These are phyloP conservation scores for Mola mola DNA, from an alignment of 2,113 vertebrate genomes.

Conservation along the genomic window DNA sequence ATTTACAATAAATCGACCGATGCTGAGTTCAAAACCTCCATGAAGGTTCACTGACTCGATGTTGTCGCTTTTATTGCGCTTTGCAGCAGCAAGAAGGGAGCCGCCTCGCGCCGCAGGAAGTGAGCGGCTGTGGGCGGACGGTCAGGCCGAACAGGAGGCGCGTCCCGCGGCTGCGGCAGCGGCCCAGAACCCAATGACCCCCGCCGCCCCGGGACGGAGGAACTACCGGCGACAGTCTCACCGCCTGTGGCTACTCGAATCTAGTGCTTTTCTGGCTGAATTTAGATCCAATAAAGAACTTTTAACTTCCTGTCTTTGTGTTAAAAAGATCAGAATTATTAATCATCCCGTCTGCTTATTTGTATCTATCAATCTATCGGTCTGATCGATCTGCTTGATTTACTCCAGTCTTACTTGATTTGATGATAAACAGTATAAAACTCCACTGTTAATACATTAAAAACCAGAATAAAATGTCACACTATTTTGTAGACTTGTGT, in stretches of 20 bases:
- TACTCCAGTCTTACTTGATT: no score
- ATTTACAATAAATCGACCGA: no score
- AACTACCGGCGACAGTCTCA: conserved; percentile 20
- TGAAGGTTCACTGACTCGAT: not conserved
- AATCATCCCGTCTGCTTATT: not conserved
- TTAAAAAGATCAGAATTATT: conserved; percentile 46
- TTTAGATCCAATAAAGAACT: conserved; percentile 35
- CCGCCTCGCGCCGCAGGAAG: conserved; percentile 93
- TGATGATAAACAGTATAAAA: no score
- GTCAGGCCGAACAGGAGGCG: conserved; percentile 15
- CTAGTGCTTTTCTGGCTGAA: conserved; percentile 27
- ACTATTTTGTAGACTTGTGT: no score
- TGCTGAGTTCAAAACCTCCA: not conserved
- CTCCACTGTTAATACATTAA: no score
- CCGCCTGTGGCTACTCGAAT: conserved; percentile 21
- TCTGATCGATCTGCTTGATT: no score
- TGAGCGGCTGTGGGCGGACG: conserved; percentile 67
- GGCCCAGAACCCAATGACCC: not conserved
- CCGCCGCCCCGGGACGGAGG: not conserved
- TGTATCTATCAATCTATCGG: not conserved
- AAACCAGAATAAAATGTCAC: no score
- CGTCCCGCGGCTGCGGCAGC: conserved; percentile 1
- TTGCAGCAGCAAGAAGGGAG: conserved; percentile 95
- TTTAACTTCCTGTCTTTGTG: conserved; percentile 33
- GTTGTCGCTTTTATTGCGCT: conserved; percentile 37